phyloP scores from a whole-genome alignment of 2,888 invertebrate species.

The Drosophila borealis region DNA sequence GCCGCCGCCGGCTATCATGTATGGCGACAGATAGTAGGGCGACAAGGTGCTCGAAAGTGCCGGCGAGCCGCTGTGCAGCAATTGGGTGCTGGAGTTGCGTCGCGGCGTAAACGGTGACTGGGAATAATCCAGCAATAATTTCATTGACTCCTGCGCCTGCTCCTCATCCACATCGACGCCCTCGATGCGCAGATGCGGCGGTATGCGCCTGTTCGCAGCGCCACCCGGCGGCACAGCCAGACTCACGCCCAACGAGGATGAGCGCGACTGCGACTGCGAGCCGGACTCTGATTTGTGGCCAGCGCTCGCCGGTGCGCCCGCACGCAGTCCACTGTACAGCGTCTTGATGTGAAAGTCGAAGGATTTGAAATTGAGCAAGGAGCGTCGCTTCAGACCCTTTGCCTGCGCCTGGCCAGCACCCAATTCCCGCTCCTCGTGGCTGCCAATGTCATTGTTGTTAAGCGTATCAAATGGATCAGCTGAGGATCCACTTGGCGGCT shows the following conservation, averaged over 20 bases:
- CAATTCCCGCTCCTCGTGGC: conserved; percentile 19
- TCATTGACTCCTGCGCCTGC: conserved; percentile 68
- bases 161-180: conserved; percentile 66
- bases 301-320: conserved; percentile 1
- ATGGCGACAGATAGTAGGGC: conserved; percentile 83
- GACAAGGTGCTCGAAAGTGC: conserved; percentile 65
- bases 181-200: conserved; percentile 83
- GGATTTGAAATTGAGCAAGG: conserved; percentile 84
- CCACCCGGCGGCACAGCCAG: conserved; percentile 24
- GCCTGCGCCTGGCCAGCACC: not conserved
- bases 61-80: conserved; percentile 67
- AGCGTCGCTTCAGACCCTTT: conserved; percentile 55
- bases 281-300: conserved; percentile 39
- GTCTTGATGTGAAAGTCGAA: conserved; percentile 85
- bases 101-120: conserved; percentile 82
- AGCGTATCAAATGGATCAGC: conserved; percentile 51
- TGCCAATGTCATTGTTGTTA: conserved; percentile 72
- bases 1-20: conserved; percentile 34
- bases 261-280: conserved; percentile 48
- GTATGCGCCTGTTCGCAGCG: conserved; percentile 66
- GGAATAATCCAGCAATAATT: conserved; percentile 80
- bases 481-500: conserved; percentile 35
- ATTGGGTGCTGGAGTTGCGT: conserved; percentile 77
- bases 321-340: conserved; percentile 82
- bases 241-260: conserved; percentile 47